These are phyloP conservation scores for Poeciliopsis retropinna DNA, from an alignment of 2,113 vertebrate species.

Conservation along the genomic window DNA sequence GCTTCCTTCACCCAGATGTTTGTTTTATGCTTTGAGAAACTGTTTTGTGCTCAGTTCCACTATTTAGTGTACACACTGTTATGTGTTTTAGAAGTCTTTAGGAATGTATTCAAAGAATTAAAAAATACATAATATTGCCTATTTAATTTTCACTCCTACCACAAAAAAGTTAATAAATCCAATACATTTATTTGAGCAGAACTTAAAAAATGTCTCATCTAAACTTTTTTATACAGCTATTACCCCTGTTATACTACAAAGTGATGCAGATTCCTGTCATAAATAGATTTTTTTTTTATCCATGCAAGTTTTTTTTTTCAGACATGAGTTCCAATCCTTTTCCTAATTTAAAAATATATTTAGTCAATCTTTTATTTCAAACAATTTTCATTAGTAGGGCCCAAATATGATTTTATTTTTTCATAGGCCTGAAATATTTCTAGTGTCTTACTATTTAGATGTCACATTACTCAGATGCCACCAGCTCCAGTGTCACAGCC, in stretches of 20 bases:
- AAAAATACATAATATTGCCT: too few relatives aligned
- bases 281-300: not conserved
- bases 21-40: not conserved
- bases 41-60: too few relatives aligned
- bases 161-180: not conserved
- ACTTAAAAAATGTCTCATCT: too few relatives aligned
- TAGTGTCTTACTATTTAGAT: slow-evolving; percentile 28
- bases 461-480: slow-evolving; percentile 23
- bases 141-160: too few relatives aligned
- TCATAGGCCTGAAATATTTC: not conserved
- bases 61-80: too few relatives aligned
- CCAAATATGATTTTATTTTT: not conserved
- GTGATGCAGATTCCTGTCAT: not conserved
- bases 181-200: not conserved
- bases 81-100: too few relatives aligned
- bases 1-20: not conserved
- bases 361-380: not conserved
- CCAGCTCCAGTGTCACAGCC: slow-evolving; percentile 2
- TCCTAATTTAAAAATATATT: not conserved
- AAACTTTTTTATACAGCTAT: not conserved
- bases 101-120: too few relatives aligned
- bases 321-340: not conserved
- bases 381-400: not conserved
- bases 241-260: not conserved
- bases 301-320: not conserved